Evolutionary conservation across 2,113 vertebrate genomes (phyloP).

Genomic region (Grus americana): DNA sequence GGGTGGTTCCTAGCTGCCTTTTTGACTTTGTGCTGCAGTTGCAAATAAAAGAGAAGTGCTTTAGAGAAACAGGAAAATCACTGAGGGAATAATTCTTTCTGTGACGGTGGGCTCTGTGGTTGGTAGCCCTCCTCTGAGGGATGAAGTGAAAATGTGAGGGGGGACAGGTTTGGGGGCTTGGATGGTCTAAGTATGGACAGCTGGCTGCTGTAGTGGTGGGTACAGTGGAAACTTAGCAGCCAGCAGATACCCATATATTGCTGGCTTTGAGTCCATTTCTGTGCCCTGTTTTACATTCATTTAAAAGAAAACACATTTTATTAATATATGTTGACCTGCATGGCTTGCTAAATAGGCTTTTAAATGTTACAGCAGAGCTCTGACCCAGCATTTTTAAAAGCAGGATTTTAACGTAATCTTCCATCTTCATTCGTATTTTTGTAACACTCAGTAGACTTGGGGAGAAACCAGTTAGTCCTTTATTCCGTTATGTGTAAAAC

Average conservation of each 20-base stretch:
- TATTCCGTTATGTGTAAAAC: background rate
- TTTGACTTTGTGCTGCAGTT: background rate
- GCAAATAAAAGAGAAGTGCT: background rate
- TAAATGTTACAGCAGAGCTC: background rate
- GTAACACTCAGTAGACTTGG: background rate
- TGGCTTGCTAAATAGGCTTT: conserved; percentile 5
- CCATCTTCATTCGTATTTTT: background rate
- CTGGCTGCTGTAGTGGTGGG: background rate
- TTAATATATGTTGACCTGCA: background rate
- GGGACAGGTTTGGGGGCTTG: background rate
- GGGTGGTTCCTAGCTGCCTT: background rate
- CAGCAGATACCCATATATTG: background rate
- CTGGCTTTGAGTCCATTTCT: background rate
- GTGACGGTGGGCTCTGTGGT: fast-evolving
- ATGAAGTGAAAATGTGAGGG: background rate
- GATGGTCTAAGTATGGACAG: background rate
- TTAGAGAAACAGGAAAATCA: background rate
- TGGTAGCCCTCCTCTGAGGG: background rate
- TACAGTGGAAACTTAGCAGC: background rate
- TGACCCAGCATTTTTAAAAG: conserved; percentile 9
- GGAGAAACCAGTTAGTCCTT: background rate
- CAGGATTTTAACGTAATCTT: conserved; percentile 16
- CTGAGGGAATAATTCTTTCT: background rate
- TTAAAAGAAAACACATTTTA: background rate
- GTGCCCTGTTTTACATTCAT: background rate